A percentile compares a stretch with the other conserved stretches of the same genome.
Evolutionary conservation across 2,888 invertebrate species (phyloP).

Genomic region (Allophyes oxyacanthae): DNA sequence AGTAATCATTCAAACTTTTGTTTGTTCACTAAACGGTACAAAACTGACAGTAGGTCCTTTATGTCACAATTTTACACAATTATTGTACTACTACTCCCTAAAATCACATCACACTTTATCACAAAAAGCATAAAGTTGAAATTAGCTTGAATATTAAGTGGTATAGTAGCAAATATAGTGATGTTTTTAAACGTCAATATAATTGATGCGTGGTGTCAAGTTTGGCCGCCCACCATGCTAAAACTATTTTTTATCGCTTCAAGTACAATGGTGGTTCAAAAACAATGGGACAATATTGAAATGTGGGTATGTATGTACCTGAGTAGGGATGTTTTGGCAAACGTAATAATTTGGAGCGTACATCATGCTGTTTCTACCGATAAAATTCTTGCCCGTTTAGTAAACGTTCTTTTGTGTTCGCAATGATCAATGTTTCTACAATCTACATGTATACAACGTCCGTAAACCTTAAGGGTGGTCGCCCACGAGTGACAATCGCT

Average conservation of each 20-base stretch:
- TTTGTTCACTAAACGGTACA: conserved; percentile 31
- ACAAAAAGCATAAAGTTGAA: not conserved
- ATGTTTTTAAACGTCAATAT: conserved; percentile 46
- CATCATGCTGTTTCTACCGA: too few species aligned
- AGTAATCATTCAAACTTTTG: conserved; percentile 43
- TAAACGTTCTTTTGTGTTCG: too few species aligned
- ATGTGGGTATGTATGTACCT: conserved; percentile 16
- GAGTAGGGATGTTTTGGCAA: conserved; percentile 17
- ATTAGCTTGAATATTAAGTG: conserved; percentile 9
- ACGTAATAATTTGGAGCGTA: conserved; percentile 3
- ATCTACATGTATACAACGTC: too few species aligned
- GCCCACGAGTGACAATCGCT: too few species aligned
- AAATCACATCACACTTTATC: not conserved
- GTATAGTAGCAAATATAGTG: not conserved
- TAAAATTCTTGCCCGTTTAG: too few species aligned
- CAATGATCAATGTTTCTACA: too few species aligned
- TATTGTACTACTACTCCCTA: not conserved
- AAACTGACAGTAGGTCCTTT: conserved; percentile 42
- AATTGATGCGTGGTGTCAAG: conserved; percentile 52
- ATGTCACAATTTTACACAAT: conserved; percentile 18
- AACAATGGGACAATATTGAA: conserved; percentile 30
- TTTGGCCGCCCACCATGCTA: conserved; percentile 54
- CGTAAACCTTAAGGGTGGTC: too few species aligned
- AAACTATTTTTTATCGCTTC: conserved; percentile 30
- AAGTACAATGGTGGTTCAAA: conserved; percentile 41